phyloP scores from a whole-genome alignment of 2,113 vertebrate genomes.

The Eupsittula cactorum region DNA sequence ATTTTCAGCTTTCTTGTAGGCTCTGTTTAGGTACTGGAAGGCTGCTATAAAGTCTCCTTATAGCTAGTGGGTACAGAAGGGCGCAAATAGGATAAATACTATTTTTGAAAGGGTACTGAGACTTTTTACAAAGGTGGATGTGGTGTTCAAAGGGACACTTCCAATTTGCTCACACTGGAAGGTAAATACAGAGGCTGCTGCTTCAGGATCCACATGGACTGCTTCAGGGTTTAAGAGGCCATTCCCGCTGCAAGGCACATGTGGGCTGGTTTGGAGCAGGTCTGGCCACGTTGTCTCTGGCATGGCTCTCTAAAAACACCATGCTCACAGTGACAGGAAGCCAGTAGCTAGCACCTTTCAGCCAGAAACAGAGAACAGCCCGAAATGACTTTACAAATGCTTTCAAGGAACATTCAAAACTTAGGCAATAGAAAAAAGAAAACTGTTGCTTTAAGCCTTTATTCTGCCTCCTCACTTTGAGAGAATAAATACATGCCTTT shows the following conservation, averaged over 20 bases:
- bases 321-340: not conserved
- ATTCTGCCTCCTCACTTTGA: not conserved
- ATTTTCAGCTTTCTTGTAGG: not conserved
- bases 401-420: not conserved
- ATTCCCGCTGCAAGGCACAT: not conserved
- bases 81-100: not conserved
- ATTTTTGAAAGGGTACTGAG: not conserved
- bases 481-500: not conserved
- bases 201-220: not conserved
- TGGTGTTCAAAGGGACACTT: not conserved
- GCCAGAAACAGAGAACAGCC: not conserved
- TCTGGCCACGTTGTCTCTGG: not conserved
- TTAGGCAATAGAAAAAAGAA: not conserved
- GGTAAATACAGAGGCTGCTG: not conserved
- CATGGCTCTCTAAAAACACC: not conserved
- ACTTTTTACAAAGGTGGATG: not conserved
- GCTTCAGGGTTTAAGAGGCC: not conserved
- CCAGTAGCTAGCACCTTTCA: not conserved
- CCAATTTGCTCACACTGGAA: not conserved
- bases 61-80: not conserved
- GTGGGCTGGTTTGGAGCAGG: not conserved
- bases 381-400: not conserved
- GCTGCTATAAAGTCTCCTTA: not conserved
- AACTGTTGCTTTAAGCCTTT: constrained; percentile 5
- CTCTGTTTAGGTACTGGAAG: not conserved